phyloP scores from a whole-genome alignment of 1,140 invertebrate genomes.

The Hydropsyche tenuis region DNA sequence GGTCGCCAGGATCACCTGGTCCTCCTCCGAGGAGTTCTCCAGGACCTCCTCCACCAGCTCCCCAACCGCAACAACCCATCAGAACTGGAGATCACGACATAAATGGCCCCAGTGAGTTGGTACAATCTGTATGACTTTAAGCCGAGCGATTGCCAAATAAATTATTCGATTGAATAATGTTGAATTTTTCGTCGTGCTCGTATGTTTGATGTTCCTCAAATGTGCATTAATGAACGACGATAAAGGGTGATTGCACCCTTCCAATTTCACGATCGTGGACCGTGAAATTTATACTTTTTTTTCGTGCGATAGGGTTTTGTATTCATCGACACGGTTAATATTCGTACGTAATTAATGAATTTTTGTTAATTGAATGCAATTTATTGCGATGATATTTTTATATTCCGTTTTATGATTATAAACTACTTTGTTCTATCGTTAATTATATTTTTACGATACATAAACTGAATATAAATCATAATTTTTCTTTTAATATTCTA shows the following conservation, averaged over 20 bases:
- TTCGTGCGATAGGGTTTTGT: neutral
- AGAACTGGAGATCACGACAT: slow-evolving; percentile 56
- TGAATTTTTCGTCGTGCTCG: too few species aligned
- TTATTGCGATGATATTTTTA: neutral
- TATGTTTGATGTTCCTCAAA: too few species aligned
- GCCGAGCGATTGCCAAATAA: too few species aligned
- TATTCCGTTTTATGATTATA: neutral
- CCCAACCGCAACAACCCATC: slow-evolving; percentile 50
- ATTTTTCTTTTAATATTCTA: too few species aligned
- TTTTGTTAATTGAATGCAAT: neutral
- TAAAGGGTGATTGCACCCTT: slow-evolving; percentile 1
- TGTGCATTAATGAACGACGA: too few species aligned
- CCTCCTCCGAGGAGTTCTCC: slow-evolving; percentile 67
- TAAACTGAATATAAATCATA: too few species aligned
- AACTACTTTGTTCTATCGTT: too few species aligned
- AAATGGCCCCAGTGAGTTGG: slow-evolving; percentile 75
- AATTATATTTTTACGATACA: too few species aligned
- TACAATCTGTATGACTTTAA: too few species aligned
- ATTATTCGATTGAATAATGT: too few species aligned
- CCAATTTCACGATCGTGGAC: neutral
- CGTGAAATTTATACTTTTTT: slow-evolving; percentile 8
- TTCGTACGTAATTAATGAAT: too few species aligned
- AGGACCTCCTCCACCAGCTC: slow-evolving; percentile 59
- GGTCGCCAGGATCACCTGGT: slow-evolving; percentile 62
- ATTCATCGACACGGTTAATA: neutral